Percentiles rank a stretch among this genome's conserved stretches.
phyloP scores from a whole-genome alignment of 92 coral and sea anemone genomes.

The Porites rus region DNA sequence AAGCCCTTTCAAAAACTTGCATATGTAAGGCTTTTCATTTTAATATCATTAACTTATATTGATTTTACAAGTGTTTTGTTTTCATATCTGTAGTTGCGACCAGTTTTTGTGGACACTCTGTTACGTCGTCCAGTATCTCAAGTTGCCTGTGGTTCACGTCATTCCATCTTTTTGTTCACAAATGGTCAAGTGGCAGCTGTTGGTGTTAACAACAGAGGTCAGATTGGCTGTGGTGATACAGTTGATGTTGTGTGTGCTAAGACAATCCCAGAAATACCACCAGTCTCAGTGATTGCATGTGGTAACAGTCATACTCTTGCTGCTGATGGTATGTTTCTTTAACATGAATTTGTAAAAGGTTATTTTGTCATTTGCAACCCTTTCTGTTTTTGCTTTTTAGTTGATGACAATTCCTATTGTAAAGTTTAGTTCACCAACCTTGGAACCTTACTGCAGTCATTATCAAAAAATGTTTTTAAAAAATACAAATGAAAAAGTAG shows the following conservation, averaged over 20 bases:
- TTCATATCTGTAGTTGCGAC: constrained; percentile 59
- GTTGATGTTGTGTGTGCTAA: constrained; percentile 76
- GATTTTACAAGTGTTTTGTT: neutral
- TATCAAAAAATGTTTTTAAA: too few relatives aligned
- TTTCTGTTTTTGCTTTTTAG: too few relatives aligned
- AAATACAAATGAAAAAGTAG: too few relatives aligned
- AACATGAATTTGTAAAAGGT: too few relatives aligned
- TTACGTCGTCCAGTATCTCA: constrained; percentile 79
- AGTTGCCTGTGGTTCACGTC: constrained; percentile 99
- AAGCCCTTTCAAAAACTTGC: too few relatives aligned
- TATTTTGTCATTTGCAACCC: too few relatives aligned
- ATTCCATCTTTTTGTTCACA: constrained; percentile 84
- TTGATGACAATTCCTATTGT: too few relatives aligned
- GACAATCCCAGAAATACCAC: constrained; percentile 71
- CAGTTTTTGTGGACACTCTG: constrained; percentile 90
- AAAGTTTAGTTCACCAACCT: too few relatives aligned
- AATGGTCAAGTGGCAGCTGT: constrained; percentile 93
- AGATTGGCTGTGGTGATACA: constrained; percentile 82
- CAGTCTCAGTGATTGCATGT: constrained; percentile 76
- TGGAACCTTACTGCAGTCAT: too few relatives aligned
- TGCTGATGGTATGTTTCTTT: constrained; percentile 74
- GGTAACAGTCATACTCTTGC: constrained; percentile 94
- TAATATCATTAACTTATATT: neutral
- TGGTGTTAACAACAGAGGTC: constrained; percentile 92
- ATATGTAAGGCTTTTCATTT: neutral